Evolutionary conservation across 2,113 vertebrate genomes (phyloP).

Genomic region (Triplophysa tibetana): DNA sequence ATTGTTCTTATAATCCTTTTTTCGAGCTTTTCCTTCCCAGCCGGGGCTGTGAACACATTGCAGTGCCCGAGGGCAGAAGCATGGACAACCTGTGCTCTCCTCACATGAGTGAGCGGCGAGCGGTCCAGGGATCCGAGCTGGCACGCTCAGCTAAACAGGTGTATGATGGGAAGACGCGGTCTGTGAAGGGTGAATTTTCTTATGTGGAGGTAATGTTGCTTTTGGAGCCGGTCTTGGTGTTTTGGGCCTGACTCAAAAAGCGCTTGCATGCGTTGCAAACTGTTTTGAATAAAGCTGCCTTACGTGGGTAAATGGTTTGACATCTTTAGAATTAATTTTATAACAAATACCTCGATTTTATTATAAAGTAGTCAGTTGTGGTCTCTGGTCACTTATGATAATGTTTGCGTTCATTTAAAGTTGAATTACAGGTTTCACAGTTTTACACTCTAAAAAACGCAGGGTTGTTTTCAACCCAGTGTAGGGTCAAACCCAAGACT

Average conservation of each 20-base stretch:
- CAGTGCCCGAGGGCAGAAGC: constrained; percentile 73
- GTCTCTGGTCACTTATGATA: neutral
- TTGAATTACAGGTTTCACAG: neutral
- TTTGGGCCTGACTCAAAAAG: constrained; percentile 68
- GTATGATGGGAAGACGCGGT: constrained; percentile 75
- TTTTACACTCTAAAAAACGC: neutral
- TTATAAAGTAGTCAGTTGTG: neutral
- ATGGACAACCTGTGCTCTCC: constrained; percentile 77
- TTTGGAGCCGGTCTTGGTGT: constrained; percentile 64
- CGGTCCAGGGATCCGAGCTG: constrained; percentile 69
- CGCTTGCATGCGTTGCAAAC: constrained; percentile 62
- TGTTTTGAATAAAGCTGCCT: constrained; percentile 23
- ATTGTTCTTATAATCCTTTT: constrained; percentile 70
- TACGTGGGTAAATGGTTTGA: neutral
- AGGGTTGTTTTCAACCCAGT: too few relatives aligned
- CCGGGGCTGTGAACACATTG: constrained; percentile 77
- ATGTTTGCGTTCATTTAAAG: neutral
- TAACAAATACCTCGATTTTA: neutral
- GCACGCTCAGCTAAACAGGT: constrained; percentile 78
- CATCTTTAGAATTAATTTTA: neutral
- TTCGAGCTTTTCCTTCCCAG: constrained; percentile 51
- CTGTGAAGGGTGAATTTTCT: constrained; percentile 77
- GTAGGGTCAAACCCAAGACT: too few relatives aligned
- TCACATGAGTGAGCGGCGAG: constrained; percentile 78
- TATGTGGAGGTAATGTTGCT: constrained; percentile 68